Percentiles rank a stretch among this genome's conserved stretches.
These are phyloP conservation scores for Margarornis squamiger DNA, from an alignment of 2,797 vertebrate genomes.

Conservation along the genomic window DNA sequence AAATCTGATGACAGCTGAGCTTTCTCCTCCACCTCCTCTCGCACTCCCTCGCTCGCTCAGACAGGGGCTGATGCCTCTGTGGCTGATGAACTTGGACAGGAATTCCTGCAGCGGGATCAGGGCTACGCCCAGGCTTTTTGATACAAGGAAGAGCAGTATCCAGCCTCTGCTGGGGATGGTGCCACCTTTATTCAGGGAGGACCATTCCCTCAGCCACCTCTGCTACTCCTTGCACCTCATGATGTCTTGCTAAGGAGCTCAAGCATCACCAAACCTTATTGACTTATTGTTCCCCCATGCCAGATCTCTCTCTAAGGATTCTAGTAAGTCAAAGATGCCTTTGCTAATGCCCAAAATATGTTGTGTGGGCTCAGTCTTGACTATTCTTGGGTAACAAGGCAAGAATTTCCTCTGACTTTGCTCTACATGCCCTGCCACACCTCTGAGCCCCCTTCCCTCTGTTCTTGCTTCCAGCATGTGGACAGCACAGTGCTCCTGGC, in stretches of 20 bases:
- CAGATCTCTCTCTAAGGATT: not conserved
- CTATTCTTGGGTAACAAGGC: not conserved
- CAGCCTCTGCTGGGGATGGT: not conserved
- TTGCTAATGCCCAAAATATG: not conserved
- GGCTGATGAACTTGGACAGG: not conserved
- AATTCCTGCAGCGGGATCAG: not conserved
- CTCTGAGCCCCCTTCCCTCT: not conserved
- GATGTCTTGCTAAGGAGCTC: not conserved
- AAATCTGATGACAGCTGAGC: not conserved
- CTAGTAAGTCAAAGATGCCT: not conserved
- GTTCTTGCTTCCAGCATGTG: accelerated
- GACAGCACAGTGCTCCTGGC: not conserved
- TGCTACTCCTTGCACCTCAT: not conserved
- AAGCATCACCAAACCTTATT: not conserved
- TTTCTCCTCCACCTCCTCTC: not conserved
- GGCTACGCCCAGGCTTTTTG: not conserved
- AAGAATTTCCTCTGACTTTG: not conserved
- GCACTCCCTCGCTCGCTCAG: accelerated
- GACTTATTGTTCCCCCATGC: not conserved
- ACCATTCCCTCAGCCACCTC: not conserved
- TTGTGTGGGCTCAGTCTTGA: not conserved
- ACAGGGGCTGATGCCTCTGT: not conserved
- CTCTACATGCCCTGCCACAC: not conserved
- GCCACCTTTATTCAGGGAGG: not conserved
- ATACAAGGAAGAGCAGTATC: not conserved